Percentiles rank a stretch among this genome's conserved stretches.
Conservation (phyloP, 2,797 vertebrate species). For the Aphelocoma californica region DNA sequence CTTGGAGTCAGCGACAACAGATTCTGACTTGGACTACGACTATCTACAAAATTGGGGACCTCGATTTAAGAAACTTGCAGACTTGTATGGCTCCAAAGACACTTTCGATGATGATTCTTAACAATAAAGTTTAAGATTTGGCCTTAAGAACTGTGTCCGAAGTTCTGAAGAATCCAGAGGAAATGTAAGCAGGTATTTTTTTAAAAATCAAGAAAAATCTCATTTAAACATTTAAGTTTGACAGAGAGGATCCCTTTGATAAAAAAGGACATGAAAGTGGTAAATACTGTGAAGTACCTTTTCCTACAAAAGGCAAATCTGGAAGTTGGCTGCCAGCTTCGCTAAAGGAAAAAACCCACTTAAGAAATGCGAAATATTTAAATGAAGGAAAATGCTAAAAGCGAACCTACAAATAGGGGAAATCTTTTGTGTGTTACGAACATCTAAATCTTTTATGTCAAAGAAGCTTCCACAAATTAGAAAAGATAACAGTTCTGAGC, state of each 20-base stretch:
- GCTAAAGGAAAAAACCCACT: constrained; percentile 69
- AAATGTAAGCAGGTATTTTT: constrained; percentile 86
- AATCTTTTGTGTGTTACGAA: constrained; percentile 72
- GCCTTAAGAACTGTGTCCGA: constrained; percentile 84
- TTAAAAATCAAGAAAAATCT: constrained; percentile 78
- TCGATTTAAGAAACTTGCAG: constrained; percentile 97
- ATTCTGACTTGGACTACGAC: constrained; percentile 99
- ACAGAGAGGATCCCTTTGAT: constrained; percentile 73
- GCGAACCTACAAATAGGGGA: constrained; percentile 68
- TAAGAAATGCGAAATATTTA: constrained; percentile 74
- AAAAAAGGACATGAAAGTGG: constrained; percentile 84
- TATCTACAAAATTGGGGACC: constrained; percentile 99
- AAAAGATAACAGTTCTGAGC: constrained; percentile 91
- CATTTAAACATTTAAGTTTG: constrained; percentile 76
- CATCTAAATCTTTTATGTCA: constrained; percentile 76
- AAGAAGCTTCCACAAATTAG: constrained; percentile 84
- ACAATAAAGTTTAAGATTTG: constrained; percentile 82
- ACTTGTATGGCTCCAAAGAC: constrained; percentile 99
- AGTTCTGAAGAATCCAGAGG: constrained; percentile 79
- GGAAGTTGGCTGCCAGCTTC: constrained; percentile 78
- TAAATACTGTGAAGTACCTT: constrained; percentile 91
- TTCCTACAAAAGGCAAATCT: constrained; percentile 75
- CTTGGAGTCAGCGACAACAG: constrained; percentile 94
- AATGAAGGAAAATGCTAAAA: constrained; percentile 70
- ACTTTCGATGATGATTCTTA: constrained; percentile 94